phyloP scores from a whole-genome alignment of 2,113 vertebrate species.

The Engraulis encrasicolus region DNA sequence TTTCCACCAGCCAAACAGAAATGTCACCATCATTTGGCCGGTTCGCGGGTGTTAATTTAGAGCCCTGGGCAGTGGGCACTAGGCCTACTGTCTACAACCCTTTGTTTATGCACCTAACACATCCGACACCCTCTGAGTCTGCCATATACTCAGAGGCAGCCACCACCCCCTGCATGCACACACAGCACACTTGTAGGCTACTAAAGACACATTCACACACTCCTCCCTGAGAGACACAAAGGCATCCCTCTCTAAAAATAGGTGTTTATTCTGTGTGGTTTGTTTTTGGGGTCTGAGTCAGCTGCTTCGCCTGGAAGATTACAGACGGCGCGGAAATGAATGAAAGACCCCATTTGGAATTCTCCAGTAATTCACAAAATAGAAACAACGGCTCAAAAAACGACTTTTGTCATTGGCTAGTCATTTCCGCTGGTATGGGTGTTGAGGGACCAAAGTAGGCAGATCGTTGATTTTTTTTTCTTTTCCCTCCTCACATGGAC shows the following conservation, averaged over 20 bases:
- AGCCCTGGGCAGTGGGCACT: too few species aligned
- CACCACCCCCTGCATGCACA: not conserved
- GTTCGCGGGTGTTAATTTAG: too few species aligned
- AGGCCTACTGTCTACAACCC: too few species aligned
- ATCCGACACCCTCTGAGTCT: too few species aligned
- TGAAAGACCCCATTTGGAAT: conserved; percentile 39
- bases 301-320: conserved; percentile 43
- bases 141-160: too few species aligned
- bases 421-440: not conserved
- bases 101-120: not conserved
- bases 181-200: not conserved
- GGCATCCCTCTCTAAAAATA: conserved; percentile 37
- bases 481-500: not conserved
- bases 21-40: too few species aligned
- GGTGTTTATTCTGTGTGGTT: conserved; percentile 35
- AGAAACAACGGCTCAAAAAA: conserved; percentile 1
- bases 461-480: conserved; percentile 11
- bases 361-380: conserved; percentile 33
- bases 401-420: not conserved
- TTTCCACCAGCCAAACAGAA: too few species aligned
- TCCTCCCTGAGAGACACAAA: not conserved
- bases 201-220: not conserved
- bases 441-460: conserved; percentile 6
- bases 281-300: conserved; percentile 35
- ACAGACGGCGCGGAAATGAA: conserved; percentile 49